Conservation (phyloP, 2,888 invertebrate genomes). For the Rotaria macrura region DNA sequence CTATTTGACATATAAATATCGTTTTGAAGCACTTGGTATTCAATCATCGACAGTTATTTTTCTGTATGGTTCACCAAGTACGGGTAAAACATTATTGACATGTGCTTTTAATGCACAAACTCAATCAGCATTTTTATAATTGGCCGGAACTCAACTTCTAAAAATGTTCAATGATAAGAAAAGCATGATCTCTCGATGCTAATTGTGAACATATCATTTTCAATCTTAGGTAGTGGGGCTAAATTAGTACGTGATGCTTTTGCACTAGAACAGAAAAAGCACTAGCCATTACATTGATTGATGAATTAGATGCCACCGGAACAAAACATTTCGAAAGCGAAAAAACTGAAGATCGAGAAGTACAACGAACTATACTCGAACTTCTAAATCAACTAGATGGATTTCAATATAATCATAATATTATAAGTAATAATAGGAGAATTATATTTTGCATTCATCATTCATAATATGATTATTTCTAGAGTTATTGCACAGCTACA, state of each 20-base stretch:
- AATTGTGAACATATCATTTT: no score
- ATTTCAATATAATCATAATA: no score
- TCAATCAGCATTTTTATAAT: conserved; percentile 92
- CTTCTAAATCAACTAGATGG: no score
- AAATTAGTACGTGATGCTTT: conserved; percentile 95
- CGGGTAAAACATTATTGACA: conserved; percentile 87
- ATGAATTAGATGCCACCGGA: no score
- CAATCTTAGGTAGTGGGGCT: no score
- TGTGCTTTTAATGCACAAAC: conserved; percentile 98
- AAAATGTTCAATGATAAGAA: conserved; percentile 84
- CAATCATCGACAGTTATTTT: conserved; percentile 89
- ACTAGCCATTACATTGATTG: conserved; percentile 96
- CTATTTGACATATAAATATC: conserved; percentile 97
- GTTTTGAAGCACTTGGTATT: conserved; percentile 88
- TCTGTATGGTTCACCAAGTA: conserved; percentile 81
- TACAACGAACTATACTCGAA: no score
- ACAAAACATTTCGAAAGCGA: no score
- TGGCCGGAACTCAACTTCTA: conserved; percentile 94
- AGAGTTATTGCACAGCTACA: no score
- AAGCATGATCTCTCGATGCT: background rate
- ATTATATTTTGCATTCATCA: no score
- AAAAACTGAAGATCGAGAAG: no score
- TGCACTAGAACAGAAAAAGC: conserved; percentile 89
- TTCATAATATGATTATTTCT: no score
- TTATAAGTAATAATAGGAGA: no score